These are phyloP conservation scores for Pelusios castaneus DNA, from an alignment of 2,113 vertebrate species.

Conservation along the genomic window DNA sequence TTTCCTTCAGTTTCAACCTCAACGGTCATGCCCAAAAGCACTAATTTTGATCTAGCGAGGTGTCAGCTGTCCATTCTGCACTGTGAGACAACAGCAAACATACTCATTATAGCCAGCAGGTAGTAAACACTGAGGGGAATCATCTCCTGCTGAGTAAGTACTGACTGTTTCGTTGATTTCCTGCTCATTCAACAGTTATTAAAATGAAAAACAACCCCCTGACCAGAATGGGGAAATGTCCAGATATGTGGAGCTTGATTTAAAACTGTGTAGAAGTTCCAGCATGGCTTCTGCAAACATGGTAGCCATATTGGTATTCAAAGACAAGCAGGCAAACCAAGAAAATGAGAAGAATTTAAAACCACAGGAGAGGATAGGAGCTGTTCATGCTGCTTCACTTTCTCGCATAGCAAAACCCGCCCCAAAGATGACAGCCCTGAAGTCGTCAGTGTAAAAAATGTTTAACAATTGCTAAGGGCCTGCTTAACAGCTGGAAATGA, in stretches of 20 bases:
- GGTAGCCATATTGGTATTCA: accelerated
- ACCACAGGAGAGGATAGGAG: accelerated
- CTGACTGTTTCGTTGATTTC: not conserved
- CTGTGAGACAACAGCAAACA: not conserved
- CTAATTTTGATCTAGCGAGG: not conserved
- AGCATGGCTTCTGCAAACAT: not conserved
- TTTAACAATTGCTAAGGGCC: not conserved
- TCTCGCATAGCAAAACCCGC: not conserved
- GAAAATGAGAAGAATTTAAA: accelerated
- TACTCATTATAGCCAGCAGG: constrained; percentile 21
- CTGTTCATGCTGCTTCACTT: not conserved
- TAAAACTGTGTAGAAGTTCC: not conserved
- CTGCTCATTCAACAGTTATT: not conserved
- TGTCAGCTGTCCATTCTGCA: not conserved
- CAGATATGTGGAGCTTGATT: not conserved
- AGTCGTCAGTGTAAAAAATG: not conserved
- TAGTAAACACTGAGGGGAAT: not conserved
- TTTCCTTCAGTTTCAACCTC: constrained; percentile 11
- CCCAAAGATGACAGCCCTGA: not conserved
- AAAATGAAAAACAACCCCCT: not conserved
- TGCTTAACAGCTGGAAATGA: not conserved
- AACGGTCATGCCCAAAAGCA: not conserved
- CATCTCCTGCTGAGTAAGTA: not conserved
- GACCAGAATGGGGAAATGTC: not conserved
- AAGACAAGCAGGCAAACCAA: not conserved